A percentile compares a stretch with the other conserved stretches of the same genome.
phyloP scores from a whole-genome alignment of 2,113 vertebrate genomes.

The Ptyas mucosa region DNA sequence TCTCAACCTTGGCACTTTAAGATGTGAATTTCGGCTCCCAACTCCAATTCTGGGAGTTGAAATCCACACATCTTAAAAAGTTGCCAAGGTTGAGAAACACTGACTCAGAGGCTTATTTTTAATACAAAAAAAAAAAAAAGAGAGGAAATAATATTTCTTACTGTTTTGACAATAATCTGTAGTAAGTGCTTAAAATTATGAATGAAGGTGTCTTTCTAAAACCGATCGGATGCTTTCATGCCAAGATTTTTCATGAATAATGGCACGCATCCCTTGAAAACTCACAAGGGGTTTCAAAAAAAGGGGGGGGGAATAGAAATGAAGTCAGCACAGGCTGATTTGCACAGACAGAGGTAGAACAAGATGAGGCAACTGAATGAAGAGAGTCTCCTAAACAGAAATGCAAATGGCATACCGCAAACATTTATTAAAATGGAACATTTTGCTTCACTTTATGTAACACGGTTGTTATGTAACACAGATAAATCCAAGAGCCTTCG shows the following conservation, averaged over 20 bases:
- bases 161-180: neutral
- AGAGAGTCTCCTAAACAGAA: neutral
- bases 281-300: neutral
- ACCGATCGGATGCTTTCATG: neutral
- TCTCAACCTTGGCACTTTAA: neutral
- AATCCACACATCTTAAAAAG: neutral
- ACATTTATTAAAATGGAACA: neutral
- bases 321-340: neutral
- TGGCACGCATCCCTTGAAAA: neutral
- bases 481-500: neutral
- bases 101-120: neutral
- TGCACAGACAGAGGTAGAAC: neutral
- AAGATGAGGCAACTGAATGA: neutral
- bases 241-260: neutral
- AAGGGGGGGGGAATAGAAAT: neutral
- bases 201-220: neutral
- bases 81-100: neutral
- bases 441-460: neutral
- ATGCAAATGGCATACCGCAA: neutral
- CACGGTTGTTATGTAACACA: neutral
- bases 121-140: neutral
- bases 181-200: neutral
- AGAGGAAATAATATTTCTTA: neutral
- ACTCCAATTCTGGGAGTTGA: neutral
- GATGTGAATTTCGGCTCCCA: neutral